Evolutionary conservation across 2,113 vertebrate genomes (phyloP), one percentile per base, ranked within the genome.

Genomic region (Tupaia chinensis): DNA sequence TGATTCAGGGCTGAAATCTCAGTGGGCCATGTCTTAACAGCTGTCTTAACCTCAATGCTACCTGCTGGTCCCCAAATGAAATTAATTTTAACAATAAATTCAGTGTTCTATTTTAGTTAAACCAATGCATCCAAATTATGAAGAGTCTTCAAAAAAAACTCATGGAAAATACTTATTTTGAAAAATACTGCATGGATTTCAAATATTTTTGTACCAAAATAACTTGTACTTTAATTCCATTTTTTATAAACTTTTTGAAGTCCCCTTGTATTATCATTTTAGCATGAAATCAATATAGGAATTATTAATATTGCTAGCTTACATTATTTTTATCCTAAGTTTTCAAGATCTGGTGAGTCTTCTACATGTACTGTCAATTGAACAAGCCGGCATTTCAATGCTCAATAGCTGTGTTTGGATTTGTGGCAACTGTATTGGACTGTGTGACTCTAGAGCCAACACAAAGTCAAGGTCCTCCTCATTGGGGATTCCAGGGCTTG

Each of bases 31-130:
- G 44, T 44, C 44, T 44, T 44, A 44, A 44, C 44, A 44, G 44
- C 44, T 44, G 44, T 44, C 44, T 44, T 44, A 44, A 44, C 44
- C 44, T 44, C 44, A 44, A 44, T 44, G 44, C 44, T 44, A 44
- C 44, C 44, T 44, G 44, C 44, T 44, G 44, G 44, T 44, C 44
- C 44, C 44, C 12, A 81, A 3, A 5, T 66, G 7, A 44, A 91
- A 86, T 86, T 72, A 73, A 69, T 91, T 79, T 95, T 25, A 81
- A 72, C 27, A 70, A 22, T 82, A 63, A 69, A 78, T 76, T 53
- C 13, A 69, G 14, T 77, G 9, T 65, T 78, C 6, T 78, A 63
- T 85, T 91, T 93, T 89, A 79, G n/a, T 78, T 92, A 95, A 83
- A 23, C 19, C 32, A 87, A 2, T 80, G 4, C 56, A n/a, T 70